These are phyloP conservation scores for Tetraneura akinire DNA, from an alignment of 1,140 invertebrate species.

Conservation along the genomic window DNA sequence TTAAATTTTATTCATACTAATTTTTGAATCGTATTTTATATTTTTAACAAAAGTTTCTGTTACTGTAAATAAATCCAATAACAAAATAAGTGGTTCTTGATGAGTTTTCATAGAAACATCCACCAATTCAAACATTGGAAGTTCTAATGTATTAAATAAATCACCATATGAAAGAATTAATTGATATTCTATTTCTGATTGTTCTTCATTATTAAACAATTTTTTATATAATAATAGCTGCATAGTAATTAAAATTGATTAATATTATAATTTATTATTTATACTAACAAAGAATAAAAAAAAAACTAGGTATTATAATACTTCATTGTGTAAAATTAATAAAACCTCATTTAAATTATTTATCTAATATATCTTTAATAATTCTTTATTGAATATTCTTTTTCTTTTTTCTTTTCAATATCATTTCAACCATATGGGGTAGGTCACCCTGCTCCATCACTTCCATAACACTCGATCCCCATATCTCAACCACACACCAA, in stretches of 20 bases:
- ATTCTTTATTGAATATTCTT: too few species aligned
- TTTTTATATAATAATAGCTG: conserved; percentile 42
- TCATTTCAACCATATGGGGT: too few species aligned
- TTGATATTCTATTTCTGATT: conserved; percentile 21
- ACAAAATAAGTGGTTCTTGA: conserved; percentile 19
- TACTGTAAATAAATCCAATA: conserved; percentile 23
- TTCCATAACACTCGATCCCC: too few species aligned
- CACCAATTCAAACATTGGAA: conserved; percentile 46
- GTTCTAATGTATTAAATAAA: conserved; percentile 45
- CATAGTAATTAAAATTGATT: not conserved
- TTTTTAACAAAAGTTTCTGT: conserved; percentile 33
- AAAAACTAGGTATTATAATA: too few species aligned
- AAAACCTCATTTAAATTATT: too few species aligned
- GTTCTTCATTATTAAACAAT: conserved; percentile 26
- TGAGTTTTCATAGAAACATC: conserved; percentile 30
- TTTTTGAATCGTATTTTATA: conserved; percentile 45
- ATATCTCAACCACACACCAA: too few species aligned
- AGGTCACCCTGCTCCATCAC: too few species aligned
- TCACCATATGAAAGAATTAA: conserved; percentile 43
- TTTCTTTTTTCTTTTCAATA: too few species aligned
- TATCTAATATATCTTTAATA: too few species aligned
- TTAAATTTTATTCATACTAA: conserved; percentile 7
- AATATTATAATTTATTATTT: not conserved
- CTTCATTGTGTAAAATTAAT: too few species aligned
- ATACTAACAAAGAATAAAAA: too few species aligned